Conservation (phyloP, 2,888 invertebrate genomes). For the Brachyopa scutellaris region DNA sequence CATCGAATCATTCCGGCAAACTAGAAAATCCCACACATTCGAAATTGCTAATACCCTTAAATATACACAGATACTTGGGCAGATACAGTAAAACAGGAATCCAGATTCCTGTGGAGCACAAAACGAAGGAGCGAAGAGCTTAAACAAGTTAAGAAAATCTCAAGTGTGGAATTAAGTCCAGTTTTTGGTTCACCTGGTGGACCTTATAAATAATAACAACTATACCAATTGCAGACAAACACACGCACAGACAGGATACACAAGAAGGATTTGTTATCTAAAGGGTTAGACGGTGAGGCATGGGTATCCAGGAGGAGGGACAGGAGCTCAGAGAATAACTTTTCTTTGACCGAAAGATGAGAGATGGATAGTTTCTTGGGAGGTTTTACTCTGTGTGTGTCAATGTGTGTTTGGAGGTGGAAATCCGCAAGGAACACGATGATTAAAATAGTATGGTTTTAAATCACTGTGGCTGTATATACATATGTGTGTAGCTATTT, state of each 20-base stretch:
- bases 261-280: slow-evolving; percentile 36
- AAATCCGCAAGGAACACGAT: slow-evolving; percentile 69
- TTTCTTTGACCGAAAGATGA: slow-evolving; percentile 70
- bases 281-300: slow-evolving; percentile 37
- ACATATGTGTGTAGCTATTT: slow-evolving; percentile 43
- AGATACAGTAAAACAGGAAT: background rate
- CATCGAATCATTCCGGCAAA: background rate
- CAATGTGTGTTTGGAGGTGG: slow-evolving; percentile 16
- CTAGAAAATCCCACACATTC: slow-evolving; percentile 33
- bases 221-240: slow-evolving; percentile 62
- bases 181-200: slow-evolving; percentile 74
- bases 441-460: slow-evolving; percentile 71
- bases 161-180: slow-evolving; percentile 75
- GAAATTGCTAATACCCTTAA: slow-evolving; percentile 55
- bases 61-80: slow-evolving; percentile 32
- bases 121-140: slow-evolving; percentile 49
- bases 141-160: slow-evolving; percentile 74
- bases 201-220: slow-evolving; percentile 74
- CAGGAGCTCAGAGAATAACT: slow-evolving; percentile 67
- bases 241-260: slow-evolving; percentile 11
- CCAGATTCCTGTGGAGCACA: slow-evolving; percentile 24
- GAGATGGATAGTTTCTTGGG: slow-evolving; percentile 66
- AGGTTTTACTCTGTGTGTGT: slow-evolving; percentile 13
- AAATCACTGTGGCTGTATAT: slow-evolving; percentile 58
- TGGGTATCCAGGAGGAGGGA: slow-evolving; percentile 45